Base-by-base conservation (phyloP, 2,888 invertebrate species). In the Cataglyphis cursor region DNA sequence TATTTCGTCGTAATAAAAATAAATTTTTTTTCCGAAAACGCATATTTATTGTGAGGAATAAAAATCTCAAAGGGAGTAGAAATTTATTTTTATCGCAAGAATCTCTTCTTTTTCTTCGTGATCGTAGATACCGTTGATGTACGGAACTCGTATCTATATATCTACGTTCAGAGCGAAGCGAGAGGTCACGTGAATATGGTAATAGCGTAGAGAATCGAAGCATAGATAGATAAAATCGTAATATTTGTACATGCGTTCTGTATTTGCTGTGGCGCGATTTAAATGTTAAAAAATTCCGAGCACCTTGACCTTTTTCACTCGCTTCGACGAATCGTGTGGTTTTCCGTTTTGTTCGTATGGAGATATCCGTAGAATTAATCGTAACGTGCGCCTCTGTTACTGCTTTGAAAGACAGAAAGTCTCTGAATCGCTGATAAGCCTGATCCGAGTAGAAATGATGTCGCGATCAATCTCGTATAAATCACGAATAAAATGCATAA, bases 241-340 rank as follows among this genome's bases (percentile, higher is more conserved):
- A 62, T 76, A 65, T 28, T 74, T 57, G 83, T 76, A 75, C 62
- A 51, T 68, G 74, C 57, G 44, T 21, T 41, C 51, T 51, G 15
- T 38, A 48, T 41, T 41, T 61, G 48, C 68, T 51, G 28, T 31
- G 57, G 15, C 51, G 41, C 81, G 61, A 76, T 81, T 87, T 70
- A 81, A 78, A 87, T 81, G 76, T 81, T 81, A 81, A 84, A 84
- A 70, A 84, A 75, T 84, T 82, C 81, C 57, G 41, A 28, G 12
- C 51, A 48, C 84, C 76, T 87, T 84, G 87, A 87, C 66, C 84
- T 82, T 51, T 51, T 66, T 75, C 44, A 72, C 72, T 81, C 64
- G 75, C 38, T 74, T 75, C 54, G 31, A 59, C 59, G 31, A 59
- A 59, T 18, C 28, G 62, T 24, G 35, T 48, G 41, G 57, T 86